Evolutionary conservation across 2,797 vertebrate species (phyloP), one percentile per base, ranked within the genome.

Genomic region (Cheirogaleus major): DNA sequence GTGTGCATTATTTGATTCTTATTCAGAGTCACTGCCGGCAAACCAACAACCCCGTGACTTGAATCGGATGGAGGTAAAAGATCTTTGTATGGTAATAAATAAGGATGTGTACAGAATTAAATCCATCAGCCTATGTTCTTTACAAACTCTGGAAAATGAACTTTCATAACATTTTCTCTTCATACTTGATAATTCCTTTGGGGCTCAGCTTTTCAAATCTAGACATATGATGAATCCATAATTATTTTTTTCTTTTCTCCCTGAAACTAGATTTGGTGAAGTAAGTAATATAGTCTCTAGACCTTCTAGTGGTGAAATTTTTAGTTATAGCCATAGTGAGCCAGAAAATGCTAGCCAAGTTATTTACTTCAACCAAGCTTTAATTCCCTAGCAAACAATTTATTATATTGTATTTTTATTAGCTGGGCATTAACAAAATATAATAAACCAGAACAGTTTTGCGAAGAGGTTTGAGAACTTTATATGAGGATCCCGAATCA

Each of bases 41-140:
- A 94, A 76, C 90, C 99, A 99, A 86, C 98, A 98, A 85, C 7
- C 96, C 10, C 96, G 96, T 86, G 98, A 99, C 84, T 97, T 98
- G 81, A 87, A 95, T 96, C 84, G 97, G 63, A 78, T 95, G 1
- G 98, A 99, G 98, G 98, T 99, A 98, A 98, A 98, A 52, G 59
- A 11, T 5, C 41, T 73, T 50, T 20, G 38, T 27, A 32, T 93
- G 52, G 65, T 76, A 59, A 41, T 85, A 87, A 72, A 65, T 94
- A 88, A 59, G 18, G 1, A 18, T 55, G 52, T 38, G 18, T 88
- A 30, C 35, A 76, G 65, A 81, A 2, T n/a, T 3, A 4, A 91
- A 79, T 84, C 57, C 5, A 5, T 67, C 87, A 69, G 57, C 59
- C 23, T 84, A 17, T 91, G 38, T 75, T 94, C 91, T 95, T 96